Base-by-base conservation (phyloP, 2,113 vertebrate species). In the Saccopteryx bilineata region DNA sequence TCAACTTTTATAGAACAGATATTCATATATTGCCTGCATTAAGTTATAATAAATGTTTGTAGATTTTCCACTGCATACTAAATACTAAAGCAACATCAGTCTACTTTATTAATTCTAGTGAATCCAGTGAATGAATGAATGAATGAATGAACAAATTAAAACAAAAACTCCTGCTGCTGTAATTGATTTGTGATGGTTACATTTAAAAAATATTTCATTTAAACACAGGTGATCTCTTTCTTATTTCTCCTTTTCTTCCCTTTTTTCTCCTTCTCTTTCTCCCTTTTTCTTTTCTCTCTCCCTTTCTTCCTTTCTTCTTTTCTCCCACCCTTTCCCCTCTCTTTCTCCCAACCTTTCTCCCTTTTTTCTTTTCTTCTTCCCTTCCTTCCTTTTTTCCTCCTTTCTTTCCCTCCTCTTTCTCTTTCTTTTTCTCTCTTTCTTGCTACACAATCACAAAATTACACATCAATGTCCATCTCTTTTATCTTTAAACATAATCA, bases 41-140 rank as follows among this genome's bases (percentile, higher is more conserved):
- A 69, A 82, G 61, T 28, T 72, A 19, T 50, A 91, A 72, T 54
- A 91, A 89, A 71, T 39, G 82, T 65, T 90, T 87, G 28, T n/a
- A 80, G 33, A 65, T 76, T 24, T 82, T 50, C 65, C 19, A 69
- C 15, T 52, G 13, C 28, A 60, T 60, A 71, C 33, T 56, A 75
- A 79, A 46, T 74, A 46, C 63, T 23, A 33, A 56, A 80, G 21
- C 46, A 74, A 58, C 11, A 90, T 58, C 31, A 46, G 12, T 61
- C 21, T 24, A 33, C 17, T 75, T 69, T 63, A 12, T 92, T 71
- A 69, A n/a, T 63, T 75, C 75, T 66, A 54, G 14, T 19, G 18
- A 91, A 24, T 48, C 39, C 26, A 28, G n/a, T n/a, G 46, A 89
- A n/a, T 71, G 21, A 84, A 60, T 19, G 52, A 86, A 48, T 80